phyloP scores from a whole-genome alignment of 2,797 vertebrate genomes.

The Muscicapa comitata region DNA sequence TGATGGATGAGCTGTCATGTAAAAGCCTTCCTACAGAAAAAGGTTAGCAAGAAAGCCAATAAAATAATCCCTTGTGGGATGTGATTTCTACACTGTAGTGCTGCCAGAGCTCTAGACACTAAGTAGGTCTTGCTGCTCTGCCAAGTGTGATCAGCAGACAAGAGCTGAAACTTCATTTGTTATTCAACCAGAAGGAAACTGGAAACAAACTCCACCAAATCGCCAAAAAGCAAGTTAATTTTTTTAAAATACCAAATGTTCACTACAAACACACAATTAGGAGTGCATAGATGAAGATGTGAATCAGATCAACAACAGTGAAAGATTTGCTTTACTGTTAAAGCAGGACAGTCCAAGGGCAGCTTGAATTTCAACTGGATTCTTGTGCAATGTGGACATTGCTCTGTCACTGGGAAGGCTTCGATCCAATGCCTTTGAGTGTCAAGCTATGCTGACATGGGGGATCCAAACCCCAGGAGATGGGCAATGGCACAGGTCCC shows the following conservation, averaged over 20 bases:
- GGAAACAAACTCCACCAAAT: neutral
- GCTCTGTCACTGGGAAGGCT: neutral
- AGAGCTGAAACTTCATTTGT: neutral
- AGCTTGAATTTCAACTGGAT: neutral
- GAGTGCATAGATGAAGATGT: neutral
- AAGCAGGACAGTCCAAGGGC: neutral
- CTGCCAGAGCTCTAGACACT: neutral
- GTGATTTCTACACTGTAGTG: neutral
- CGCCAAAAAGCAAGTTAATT: neutral
- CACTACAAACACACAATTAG: neutral
- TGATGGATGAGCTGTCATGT: neutral
- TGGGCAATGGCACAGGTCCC: too few relatives aligned
- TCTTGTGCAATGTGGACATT: neutral
- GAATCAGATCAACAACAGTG: neutral
- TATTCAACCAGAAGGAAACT: neutral
- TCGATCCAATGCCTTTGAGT: neutral
- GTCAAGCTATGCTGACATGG: rapidly evolving
- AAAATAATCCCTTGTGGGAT: neutral
- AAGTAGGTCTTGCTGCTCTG: neutral
- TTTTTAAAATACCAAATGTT: neutral
- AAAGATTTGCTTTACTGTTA: neutral
- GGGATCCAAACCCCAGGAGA: neutral
- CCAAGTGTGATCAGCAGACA: neutral
- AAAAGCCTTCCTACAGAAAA: neutral
- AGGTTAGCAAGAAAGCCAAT: neutral